Base-by-base conservation (phyloP, 2,888 invertebrate genomes). In the Rotaria socialis region DNA sequence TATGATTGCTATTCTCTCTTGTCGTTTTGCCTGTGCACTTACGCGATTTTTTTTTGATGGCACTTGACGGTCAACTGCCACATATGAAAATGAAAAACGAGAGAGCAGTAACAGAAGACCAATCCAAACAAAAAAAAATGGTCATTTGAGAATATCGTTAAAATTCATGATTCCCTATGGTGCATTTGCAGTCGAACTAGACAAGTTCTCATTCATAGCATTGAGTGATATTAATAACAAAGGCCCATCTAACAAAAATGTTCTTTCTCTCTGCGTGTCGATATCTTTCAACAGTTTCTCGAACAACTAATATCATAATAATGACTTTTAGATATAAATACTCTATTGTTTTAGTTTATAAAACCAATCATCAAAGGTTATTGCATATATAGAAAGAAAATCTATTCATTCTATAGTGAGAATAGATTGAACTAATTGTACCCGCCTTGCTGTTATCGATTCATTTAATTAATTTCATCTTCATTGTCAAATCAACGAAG, bases 391-490 rank as follows among this genome's bases (percentile, higher is more conserved):
- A 67, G 14, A 27, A 67, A 16, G 35, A 67, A 35, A 35, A 27
- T 67, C 4, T 27, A 35, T 35, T 67, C 56, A 5, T 5, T 56
- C 7, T 22, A 56, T 5, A 5, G 1, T 2, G 3, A 22, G 24
- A 8, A 56, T 56, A 24, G 19, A 67, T 67, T 67, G 35, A 67
- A 67, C 67, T 67, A 67, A 67, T 67, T 67, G 16, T 16, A 35
- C 35, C 67, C 67, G 67, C 67, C 67, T 16, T 67, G 24, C 56
- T 56, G 7, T 24, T 56, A 56, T 24, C 5, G 24, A 56, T 56
- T 56, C 56, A 56, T 67, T 35, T 67, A 67, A 67, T 67, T 67
- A 67, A 67, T 35, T 67, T 67, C 67, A 67, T 67, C 67, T 67
- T 67, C 67, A 41, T 67, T 35, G 16, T 67, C 67, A 35, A 41